Evolutionary conservation across 2,888 invertebrate species (phyloP).

Genomic region (Aelia acuminata): DNA sequence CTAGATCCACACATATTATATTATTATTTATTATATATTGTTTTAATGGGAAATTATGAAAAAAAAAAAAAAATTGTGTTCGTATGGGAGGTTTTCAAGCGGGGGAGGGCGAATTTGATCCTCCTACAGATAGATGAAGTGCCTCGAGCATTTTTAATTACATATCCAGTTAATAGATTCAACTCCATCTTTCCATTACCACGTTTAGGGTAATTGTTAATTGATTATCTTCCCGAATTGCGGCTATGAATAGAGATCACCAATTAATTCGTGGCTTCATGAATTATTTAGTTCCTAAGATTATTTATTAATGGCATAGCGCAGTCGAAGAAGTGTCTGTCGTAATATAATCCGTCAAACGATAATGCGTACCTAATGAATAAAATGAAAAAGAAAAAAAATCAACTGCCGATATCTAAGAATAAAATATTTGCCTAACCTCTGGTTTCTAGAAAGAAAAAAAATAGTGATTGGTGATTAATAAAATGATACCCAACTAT

Average conservation of each 20-base stretch:
- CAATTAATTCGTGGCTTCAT: not conserved
- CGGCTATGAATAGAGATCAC: slow-evolving; percentile 1
- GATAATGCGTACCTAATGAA: not conserved
- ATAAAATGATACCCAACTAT: no score
- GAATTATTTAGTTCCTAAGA: not conserved
- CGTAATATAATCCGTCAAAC: not conserved
- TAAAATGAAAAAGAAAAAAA: not conserved
- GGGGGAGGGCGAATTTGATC: no score
- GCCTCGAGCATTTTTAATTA: not conserved
- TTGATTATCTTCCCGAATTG: not conserved
- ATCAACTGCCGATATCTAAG: not conserved
- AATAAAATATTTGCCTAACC: not conserved
- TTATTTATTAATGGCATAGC: not conserved
- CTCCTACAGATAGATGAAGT: no score
- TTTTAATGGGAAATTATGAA: no score
- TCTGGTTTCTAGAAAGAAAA: no score
- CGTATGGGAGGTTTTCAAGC: no score
- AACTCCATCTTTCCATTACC: not conserved
- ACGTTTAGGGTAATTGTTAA: not conserved
- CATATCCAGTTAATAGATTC: not conserved
- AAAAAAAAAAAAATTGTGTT: no score
- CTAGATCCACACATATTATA: no score
- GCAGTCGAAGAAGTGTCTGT: not conserved
- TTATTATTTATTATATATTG: no score
- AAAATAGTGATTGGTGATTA: no score